phyloP scores from a whole-genome alignment of 2,888 invertebrate species.

The Myopa testacea region DNA sequence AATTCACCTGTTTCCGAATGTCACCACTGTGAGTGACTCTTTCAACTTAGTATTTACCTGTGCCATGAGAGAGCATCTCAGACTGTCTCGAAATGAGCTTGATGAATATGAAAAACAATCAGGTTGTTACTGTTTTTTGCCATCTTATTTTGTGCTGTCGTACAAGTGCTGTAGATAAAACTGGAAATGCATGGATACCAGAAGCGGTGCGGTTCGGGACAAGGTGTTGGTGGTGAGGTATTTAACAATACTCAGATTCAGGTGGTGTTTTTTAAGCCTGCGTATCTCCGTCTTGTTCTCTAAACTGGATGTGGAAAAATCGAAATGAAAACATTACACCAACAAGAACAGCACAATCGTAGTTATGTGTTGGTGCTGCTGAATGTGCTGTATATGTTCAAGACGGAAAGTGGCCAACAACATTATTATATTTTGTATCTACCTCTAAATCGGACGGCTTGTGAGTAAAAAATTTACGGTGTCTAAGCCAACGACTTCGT shows the following conservation, averaged over 20 bases:
- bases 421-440: conserved; percentile 58
- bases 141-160: conserved; percentile 27
- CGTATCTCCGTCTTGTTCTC: conserved; percentile 46
- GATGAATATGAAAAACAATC: too few species aligned
- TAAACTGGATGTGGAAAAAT: conserved; percentile 56
- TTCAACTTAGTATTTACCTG: too few species aligned
- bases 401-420: conserved; percentile 37
- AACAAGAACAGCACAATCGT: conserved; percentile 3
- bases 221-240: conserved; percentile 13
- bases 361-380: conserved; percentile 6
- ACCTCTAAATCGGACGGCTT: conserved; percentile 61
- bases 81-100: too few species aligned
- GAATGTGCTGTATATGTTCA: conserved; percentile 27
- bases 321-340: conserved; percentile 14
- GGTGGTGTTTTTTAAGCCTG: conserved; percentile 33
- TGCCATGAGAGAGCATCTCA: too few species aligned
- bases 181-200: conserved; percentile 17
- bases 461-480: background rate
- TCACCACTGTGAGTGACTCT: too few species aligned
- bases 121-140: conserved; percentile 18
- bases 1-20: too few species aligned
- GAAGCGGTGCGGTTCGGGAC: background rate
- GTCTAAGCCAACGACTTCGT: background rate
- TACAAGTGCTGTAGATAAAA: conserved; percentile 23
- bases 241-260: conserved; percentile 14